These are phyloP conservation scores for Pristiophorus japonicus DNA, from an alignment of 2,113 vertebrate species.

Conservation along the genomic window DNA sequence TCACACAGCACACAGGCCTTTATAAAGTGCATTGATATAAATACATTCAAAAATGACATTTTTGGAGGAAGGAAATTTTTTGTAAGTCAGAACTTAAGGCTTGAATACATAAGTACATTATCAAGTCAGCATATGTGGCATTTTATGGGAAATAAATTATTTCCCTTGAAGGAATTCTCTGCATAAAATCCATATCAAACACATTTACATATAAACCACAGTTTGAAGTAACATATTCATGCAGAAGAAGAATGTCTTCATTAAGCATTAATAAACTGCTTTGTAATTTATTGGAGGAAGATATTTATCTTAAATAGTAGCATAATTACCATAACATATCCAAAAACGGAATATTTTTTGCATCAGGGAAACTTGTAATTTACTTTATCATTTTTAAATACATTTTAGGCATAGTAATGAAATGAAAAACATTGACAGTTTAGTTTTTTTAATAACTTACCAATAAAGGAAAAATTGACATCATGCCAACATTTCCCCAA, in stretches of 20 bases:
- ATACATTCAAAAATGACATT: background rate
- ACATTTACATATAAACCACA: background rate
- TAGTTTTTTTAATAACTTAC: background rate
- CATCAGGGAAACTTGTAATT: background rate
- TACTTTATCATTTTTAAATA: background rate
- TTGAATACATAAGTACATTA: background rate
- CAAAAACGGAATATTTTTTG: background rate
- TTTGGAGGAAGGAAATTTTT: background rate
- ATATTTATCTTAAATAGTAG: background rate
- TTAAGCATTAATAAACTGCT: background rate
- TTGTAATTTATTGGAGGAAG: background rate
- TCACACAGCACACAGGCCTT: background rate
- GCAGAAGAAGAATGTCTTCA: background rate
- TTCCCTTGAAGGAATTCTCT: background rate
- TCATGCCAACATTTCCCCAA: background rate
- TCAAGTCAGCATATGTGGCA: background rate
- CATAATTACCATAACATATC: background rate
- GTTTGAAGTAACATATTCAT: background rate
- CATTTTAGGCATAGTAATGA: background rate
- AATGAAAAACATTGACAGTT: background rate
- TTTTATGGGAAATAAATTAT: background rate
- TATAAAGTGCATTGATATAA: background rate
- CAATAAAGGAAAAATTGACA: background rate
- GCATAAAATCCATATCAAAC: background rate
- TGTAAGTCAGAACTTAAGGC: background rate